A percentile compares a stretch with the other conserved stretches of the same genome.
Evolutionary conservation across 2,113 vertebrate species (phyloP).

Genomic region (Leucopsar rothschildi): DNA sequence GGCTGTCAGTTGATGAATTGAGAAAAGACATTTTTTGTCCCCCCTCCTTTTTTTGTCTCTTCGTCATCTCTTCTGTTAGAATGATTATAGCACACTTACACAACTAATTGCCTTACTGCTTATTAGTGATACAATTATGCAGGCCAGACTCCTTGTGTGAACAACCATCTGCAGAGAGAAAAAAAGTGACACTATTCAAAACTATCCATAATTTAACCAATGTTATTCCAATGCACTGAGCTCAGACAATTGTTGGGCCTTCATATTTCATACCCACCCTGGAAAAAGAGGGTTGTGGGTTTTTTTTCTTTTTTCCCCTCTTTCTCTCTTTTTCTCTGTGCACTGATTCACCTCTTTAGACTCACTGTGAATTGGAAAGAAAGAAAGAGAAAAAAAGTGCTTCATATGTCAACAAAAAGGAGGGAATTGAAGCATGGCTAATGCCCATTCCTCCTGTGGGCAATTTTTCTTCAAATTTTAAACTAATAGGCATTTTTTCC

Average conservation of each 20-base stretch:
- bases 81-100: conserved; percentile 98
- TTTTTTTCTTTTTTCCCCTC: conserved; percentile 15
- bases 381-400: conserved; percentile 74
- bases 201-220: conserved; percentile 96
- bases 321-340: conserved; percentile 75
- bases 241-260: conserved; percentile 79
- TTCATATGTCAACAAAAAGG: conserved; percentile 76
- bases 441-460: conserved; percentile 76
- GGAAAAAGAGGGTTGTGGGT: conserved; percentile 72
- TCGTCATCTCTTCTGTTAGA: conserved; percentile 90
- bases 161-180: conserved; percentile 90
- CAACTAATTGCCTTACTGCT: conserved; percentile 99
- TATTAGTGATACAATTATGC: conserved; percentile 99
- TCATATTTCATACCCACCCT: conserved; percentile 88
- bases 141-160: conserved; percentile 92
- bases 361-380: conserved; percentile 80
- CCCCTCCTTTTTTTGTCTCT: conserved; percentile 83
- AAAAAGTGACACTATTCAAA: conserved; percentile 91
- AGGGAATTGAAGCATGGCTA: conserved; percentile 80
- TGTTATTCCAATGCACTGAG: conserved; percentile 87
- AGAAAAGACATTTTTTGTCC: conserved; percentile 89
- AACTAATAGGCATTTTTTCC: conserved; percentile 76
- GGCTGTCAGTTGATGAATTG: conserved; percentile 90
- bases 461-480: conserved; percentile 83
- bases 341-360: conserved; percentile 83